These are phyloP conservation scores for Burhinus bistriatus DNA, from an alignment of 2,113 vertebrate species.

Conservation along the genomic window DNA sequence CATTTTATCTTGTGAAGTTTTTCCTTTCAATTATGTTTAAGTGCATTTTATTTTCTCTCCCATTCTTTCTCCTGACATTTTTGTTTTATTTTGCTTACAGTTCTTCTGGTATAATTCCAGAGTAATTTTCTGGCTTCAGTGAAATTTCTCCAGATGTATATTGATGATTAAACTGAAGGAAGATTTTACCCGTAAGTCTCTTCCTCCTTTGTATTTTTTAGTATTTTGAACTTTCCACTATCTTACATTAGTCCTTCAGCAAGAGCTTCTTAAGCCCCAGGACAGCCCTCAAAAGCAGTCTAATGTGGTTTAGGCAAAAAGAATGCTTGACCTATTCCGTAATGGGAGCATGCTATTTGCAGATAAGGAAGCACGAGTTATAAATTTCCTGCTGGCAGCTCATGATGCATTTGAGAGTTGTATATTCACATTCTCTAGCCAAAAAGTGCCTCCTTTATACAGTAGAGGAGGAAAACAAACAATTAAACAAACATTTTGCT, in stretches of 20 bases:
- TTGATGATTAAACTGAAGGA: neutral
- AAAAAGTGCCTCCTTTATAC: neutral
- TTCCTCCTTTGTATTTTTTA: neutral
- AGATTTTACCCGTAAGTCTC: neutral
- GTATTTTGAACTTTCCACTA: neutral
- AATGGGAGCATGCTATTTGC: slow-evolving; percentile 47
- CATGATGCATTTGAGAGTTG: slow-evolving; percentile 26
- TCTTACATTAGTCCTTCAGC: neutral
- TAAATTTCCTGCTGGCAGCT: slow-evolving; percentile 47
- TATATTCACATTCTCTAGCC: neutral
- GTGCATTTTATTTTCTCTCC: neutral
- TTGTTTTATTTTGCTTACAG: neutral
- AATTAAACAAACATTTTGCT: neutral
- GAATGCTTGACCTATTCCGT: slow-evolving; percentile 49
- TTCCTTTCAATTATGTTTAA: neutral
- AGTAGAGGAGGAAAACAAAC: neutral
- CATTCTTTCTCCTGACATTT: neutral
- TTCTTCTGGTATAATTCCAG: neutral
- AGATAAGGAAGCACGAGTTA: slow-evolving; percentile 36
- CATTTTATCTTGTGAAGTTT: neutral
- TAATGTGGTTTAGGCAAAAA: slow-evolving; percentile 28
- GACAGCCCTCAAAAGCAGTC: neutral
- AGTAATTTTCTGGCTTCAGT: neutral
- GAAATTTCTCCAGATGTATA: neutral
- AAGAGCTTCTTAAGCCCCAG: neutral